Evolutionary conservation across 2,888 invertebrate species (phyloP).

Genomic region (Pinctada fucata): DNA sequence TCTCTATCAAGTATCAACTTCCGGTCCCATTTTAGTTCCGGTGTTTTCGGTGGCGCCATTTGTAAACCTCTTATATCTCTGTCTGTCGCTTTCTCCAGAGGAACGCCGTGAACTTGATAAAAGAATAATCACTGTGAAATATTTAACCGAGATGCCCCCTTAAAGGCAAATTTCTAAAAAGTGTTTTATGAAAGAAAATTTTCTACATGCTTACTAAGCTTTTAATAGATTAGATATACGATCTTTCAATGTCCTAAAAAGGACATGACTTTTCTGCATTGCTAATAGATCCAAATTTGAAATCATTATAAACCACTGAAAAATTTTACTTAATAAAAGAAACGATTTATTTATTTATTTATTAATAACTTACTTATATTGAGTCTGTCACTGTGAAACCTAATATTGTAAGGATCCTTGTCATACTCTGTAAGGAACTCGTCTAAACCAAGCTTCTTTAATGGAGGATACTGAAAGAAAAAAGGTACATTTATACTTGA

Average conservation of each 20-base stretch:
- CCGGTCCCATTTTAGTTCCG: constrained; percentile 65
- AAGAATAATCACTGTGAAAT: background rate
- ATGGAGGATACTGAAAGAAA: constrained; percentile 69
- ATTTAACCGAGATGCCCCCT: too few relatives aligned
- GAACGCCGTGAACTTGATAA: constrained; percentile 64
- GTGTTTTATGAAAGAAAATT: too few relatives aligned
- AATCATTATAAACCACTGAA: constrained; percentile 48
- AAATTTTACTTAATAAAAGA: too few relatives aligned
- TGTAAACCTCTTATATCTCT: constrained; percentile 60
- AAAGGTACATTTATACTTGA: background rate
- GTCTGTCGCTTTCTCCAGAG: constrained; percentile 57
- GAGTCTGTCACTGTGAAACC: constrained; percentile 66
- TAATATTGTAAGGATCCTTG: constrained; percentile 69
- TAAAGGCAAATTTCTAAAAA: too few relatives aligned
- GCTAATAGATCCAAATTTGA: too few relatives aligned
- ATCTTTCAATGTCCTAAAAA: too few relatives aligned
- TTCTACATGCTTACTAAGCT: too few relatives aligned
- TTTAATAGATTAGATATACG: too few relatives aligned
- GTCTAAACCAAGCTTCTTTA: constrained; percentile 68
- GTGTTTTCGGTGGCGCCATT: constrained; percentile 68
- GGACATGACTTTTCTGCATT: too few relatives aligned
- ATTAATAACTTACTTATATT: constrained; percentile 72
- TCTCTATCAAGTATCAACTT: constrained; percentile 63
- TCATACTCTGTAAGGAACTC: constrained; percentile 68
- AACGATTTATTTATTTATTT: too few relatives aligned